phyloP scores from a whole-genome alignment of 2,113 vertebrate genomes.

The Chaenogobius annularis region DNA sequence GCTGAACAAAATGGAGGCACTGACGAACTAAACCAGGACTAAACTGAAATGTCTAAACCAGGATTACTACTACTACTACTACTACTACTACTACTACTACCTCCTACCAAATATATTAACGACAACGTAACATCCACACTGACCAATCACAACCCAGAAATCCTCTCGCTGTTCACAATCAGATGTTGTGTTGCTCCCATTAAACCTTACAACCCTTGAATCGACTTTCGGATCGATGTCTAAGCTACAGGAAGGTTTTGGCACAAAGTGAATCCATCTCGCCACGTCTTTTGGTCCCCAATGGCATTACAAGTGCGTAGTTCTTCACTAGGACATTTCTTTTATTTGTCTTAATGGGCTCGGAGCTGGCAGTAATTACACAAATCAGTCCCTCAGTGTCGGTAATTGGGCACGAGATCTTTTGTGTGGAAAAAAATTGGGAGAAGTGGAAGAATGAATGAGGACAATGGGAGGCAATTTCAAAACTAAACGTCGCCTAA shows the following conservation, averaged over 20 bases:
- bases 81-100: too few relatives aligned
- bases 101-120: too few relatives aligned
- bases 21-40: too few relatives aligned
- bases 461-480: background rate
- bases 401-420: background rate
- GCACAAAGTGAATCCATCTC: background rate
- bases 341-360: conserved; percentile 1
- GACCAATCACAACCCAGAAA: too few relatives aligned
- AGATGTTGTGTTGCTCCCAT: too few relatives aligned
- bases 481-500: background rate
- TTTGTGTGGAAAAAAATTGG: background rate
- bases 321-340: background rate
- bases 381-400: background rate
- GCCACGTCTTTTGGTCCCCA: background rate
- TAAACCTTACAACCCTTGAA: too few relatives aligned
- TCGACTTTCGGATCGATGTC: too few relatives aligned
- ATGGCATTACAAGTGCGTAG: background rate
- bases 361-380: background rate
- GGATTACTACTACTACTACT: too few relatives aligned
- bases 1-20: too few relatives aligned
- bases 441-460: background rate
- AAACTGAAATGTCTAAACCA: too few relatives aligned
- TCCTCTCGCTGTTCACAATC: too few relatives aligned
- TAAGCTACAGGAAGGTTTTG: background rate
- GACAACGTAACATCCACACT: too few relatives aligned